Conservation (phyloP, 1,140 invertebrate genomes). For the Anastatus disparis region DNA sequence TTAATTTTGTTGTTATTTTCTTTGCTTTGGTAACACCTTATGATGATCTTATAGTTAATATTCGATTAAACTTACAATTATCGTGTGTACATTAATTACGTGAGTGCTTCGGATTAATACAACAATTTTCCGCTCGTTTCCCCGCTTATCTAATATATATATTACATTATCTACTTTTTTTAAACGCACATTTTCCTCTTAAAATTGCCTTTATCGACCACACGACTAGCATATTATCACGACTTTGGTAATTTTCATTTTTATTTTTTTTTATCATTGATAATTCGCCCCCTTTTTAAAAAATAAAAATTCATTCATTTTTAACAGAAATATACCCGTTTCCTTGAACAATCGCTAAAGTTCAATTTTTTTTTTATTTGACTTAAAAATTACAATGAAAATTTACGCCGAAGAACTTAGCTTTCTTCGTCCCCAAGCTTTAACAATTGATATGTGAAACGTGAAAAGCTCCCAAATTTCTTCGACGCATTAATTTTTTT, state of each 20-base stretch:
- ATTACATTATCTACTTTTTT: too few relatives aligned
- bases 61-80: conserved; percentile 4
- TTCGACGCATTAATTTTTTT: too few relatives aligned
- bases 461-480: conserved; percentile 13
- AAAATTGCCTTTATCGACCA: background rate
- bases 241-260: conserved; percentile 3
- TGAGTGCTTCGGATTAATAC: conserved; percentile 9
- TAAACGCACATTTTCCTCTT: too few relatives aligned
- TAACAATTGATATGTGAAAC: conserved; percentile 41
- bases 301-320: too few relatives aligned
- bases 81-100: conserved; percentile 27
- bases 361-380: background rate
- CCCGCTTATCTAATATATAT: background rate
- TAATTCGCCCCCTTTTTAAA: too few relatives aligned
- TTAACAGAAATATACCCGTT: too few relatives aligned
- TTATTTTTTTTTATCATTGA: background rate
- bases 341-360: too few relatives aligned
- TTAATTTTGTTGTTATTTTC: conserved; percentile 15
- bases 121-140: conserved; percentile 14
- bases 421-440: conserved; percentile 26
- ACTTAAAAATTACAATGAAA: background rate
- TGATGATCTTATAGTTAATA: too few relatives aligned
- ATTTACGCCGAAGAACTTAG: background rate
- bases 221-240: conserved; percentile 38
- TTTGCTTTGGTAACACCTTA: too few relatives aligned